phyloP scores from a whole-genome alignment of 2,797 vertebrate genomes.

The Dromococcyx pavoninus region DNA sequence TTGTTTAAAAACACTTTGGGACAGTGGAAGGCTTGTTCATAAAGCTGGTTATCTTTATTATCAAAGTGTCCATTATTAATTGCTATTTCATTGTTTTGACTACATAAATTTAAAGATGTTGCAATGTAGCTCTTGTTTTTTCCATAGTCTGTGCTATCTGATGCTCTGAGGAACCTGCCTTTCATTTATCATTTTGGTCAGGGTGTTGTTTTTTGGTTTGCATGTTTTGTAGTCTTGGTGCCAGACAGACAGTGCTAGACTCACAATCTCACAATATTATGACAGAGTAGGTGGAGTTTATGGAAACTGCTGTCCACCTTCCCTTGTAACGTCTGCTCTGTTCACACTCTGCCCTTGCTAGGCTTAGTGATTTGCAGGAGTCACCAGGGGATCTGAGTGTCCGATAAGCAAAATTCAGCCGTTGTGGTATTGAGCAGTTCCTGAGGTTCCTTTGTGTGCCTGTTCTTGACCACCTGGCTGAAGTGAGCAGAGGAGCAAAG shows the following conservation, averaged over 20 bases:
- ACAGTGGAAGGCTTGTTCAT: neutral
- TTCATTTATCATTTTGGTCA: constrained; percentile 66
- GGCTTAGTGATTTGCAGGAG: accelerated
- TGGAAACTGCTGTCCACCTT: neutral
- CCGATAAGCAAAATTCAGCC: neutral
- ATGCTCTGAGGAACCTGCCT: constrained; percentile 62
- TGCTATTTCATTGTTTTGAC: constrained; percentile 57
- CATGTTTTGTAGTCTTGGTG: neutral
- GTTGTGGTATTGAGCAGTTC: neutral
- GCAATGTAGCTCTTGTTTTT: constrained; percentile 43
- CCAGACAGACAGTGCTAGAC: neutral
- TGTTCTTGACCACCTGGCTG: neutral
- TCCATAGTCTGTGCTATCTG: constrained; percentile 41
- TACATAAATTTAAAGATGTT: constrained; percentile 67
- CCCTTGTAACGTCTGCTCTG: neutral
- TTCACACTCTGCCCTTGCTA: neutral
- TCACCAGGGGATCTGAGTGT: neutral
- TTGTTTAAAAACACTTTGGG: neutral
- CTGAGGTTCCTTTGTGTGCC: neutral
- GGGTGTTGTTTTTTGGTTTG: neutral
- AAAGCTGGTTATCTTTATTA: constrained; percentile 8
- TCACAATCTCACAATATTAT: neutral
- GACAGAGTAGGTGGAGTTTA: neutral
- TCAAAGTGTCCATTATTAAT: constrained; percentile 61
- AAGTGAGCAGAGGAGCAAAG: neutral